Percentiles rank a stretch among this genome's conserved stretches.
Conservation (phyloP, 2,888 invertebrate species). For the Drosophila mimica region DNA sequence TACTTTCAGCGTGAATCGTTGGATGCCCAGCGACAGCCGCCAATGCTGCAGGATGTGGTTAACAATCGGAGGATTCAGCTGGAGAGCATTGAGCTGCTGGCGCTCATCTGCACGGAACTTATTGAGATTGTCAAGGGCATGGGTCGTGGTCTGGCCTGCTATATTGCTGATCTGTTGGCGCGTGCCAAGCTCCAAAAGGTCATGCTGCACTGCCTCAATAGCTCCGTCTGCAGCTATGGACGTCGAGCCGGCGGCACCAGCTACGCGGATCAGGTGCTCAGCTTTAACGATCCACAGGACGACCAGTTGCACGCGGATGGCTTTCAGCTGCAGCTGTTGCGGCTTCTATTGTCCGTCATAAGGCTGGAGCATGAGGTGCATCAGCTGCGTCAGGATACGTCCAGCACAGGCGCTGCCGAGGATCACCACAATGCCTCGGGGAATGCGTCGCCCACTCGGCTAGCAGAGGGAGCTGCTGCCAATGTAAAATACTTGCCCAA, state of each 20-base stretch:
- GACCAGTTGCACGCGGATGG: slow-evolving; percentile 89
- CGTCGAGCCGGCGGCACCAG: slow-evolving; percentile 81
- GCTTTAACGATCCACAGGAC: slow-evolving; percentile 89
- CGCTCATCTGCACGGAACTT: slow-evolving; percentile 90
- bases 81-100: slow-evolving; percentile 90
- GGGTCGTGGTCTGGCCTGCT: slow-evolving; percentile 90
- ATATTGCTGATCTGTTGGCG: slow-evolving; percentile 90
- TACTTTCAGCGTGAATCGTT: slow-evolving; percentile 85
- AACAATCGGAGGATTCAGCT: slow-evolving; percentile 92
- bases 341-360: slow-evolving; percentile 89
- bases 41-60: slow-evolving; percentile 89
- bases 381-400: slow-evolving; percentile 85
- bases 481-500: slow-evolving; percentile 88
- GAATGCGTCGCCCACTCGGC: slow-evolving; percentile 82
- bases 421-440: slow-evolving; percentile 69
- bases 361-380: slow-evolving; percentile 91
- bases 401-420: slow-evolving; percentile 59
- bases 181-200: slow-evolving; percentile 94
- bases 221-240: slow-evolving; percentile 87
- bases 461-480: slow-evolving; percentile 71
- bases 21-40: slow-evolving; percentile 85
- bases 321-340: slow-evolving; percentile 89
- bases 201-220: slow-evolving; percentile 91
- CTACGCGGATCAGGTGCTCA: slow-evolving; percentile 90
- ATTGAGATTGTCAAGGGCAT: slow-evolving; percentile 91